These are phyloP conservation scores for Vimba vimba DNA, from an alignment of 2,113 vertebrate genomes.

Conservation along the genomic window DNA sequence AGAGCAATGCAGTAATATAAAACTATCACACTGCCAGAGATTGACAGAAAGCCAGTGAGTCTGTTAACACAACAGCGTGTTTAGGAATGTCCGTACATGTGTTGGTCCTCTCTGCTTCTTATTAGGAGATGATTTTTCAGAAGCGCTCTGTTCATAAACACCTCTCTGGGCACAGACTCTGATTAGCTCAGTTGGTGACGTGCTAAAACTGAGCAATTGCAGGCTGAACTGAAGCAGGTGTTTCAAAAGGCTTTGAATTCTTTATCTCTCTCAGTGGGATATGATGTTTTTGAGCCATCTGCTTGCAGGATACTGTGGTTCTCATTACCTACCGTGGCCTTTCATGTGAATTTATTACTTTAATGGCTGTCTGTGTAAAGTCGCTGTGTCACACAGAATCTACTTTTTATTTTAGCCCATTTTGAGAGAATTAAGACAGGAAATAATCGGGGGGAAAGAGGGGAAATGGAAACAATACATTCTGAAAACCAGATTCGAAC, in stretches of 20 bases:
- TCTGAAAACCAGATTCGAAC: background rate
- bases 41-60: background rate
- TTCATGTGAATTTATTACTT: conserved; percentile 40
- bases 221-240: conserved; percentile 34
- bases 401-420: background rate
- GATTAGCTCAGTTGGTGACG: conserved; percentile 29
- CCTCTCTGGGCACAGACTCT: conserved; percentile 12
- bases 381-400: background rate
- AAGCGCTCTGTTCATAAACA: conserved; percentile 12
- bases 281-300: conserved; percentile 47
- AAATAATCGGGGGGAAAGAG: background rate
- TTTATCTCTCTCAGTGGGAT: conserved; percentile 46
- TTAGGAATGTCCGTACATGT: conserved; percentile 22
- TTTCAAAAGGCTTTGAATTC: conserved; percentile 42
- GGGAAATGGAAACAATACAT: background rate
- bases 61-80: conserved; percentile 15
- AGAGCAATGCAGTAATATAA: background rate
- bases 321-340: conserved; percentile 34
- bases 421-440: background rate
- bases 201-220: conserved; percentile 39
- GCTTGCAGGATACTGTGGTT: conserved; percentile 31
- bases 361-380: conserved; percentile 9
- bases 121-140: conserved; percentile 36
- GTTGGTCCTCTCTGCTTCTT: conserved; percentile 4
- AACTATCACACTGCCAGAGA: background rate